These are phyloP conservation scores for Xerus inauris DNA, from an alignment of 2,113 vertebrate genomes.

Conservation along the genomic window DNA sequence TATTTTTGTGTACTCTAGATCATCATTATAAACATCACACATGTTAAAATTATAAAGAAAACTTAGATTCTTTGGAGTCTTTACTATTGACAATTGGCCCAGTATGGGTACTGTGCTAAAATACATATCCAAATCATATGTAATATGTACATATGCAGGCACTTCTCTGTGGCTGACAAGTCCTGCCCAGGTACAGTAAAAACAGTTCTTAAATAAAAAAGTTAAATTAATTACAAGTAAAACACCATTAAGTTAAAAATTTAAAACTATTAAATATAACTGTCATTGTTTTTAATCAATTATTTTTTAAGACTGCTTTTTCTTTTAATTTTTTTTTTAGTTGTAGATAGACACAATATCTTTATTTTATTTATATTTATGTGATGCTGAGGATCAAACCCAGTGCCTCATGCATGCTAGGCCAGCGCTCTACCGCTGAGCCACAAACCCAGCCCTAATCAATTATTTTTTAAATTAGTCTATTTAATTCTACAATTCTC, in stretches of 20 bases:
- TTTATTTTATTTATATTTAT: too few species aligned
- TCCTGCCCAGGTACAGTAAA: background rate
- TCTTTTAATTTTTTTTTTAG: too few species aligned
- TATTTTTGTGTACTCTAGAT: background rate
- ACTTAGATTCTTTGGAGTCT: conserved; percentile 13
- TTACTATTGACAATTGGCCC: background rate
- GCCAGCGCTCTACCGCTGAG: too few species aligned
- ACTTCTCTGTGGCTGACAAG: background rate
- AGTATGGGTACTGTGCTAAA: background rate
- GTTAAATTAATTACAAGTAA: background rate
- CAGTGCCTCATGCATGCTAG: too few species aligned
- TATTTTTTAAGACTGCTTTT: background rate
- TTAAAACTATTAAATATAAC: background rate
- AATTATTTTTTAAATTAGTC: conserved; percentile 3
- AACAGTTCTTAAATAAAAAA: background rate
- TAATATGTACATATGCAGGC: background rate
- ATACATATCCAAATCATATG: background rate
- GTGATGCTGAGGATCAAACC: too few species aligned
- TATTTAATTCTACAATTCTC: conserved; percentile 26
- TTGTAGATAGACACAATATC: too few species aligned
- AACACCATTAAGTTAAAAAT: background rate
- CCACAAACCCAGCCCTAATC: background rate
- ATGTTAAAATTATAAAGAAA: conserved; percentile 16
- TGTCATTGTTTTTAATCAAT: conserved; percentile 34
- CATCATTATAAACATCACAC: background rate